phyloP scores from a whole-genome alignment of 2,888 invertebrate species.

The Rhingia rostrata region DNA sequence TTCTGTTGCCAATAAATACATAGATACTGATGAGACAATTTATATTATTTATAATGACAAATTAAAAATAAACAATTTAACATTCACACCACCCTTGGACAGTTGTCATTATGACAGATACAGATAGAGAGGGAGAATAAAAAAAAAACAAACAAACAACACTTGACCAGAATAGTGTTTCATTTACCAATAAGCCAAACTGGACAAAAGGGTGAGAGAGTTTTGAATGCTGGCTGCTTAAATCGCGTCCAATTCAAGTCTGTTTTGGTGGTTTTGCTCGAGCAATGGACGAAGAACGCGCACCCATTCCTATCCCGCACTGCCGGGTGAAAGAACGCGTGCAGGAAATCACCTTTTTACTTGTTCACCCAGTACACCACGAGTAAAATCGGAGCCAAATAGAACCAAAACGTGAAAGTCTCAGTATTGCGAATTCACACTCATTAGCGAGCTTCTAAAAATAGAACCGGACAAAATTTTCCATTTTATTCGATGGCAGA shows the following conservation, averaged over 20 bases:
- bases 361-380: constrained; percentile 37
- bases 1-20: constrained; percentile 9
- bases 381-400: constrained; percentile 42
- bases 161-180: constrained; percentile 20
- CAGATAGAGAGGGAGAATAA: background rate
- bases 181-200: constrained; percentile 62
- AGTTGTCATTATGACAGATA: constrained; percentile 1
- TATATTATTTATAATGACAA: background rate
- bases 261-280: constrained; percentile 37
- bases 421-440: constrained; percentile 52
- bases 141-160: constrained; percentile 9
- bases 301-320: constrained; percentile 52
- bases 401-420: constrained; percentile 40
- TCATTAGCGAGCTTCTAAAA: constrained; percentile 69
- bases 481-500: background rate
- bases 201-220: constrained; percentile 1
- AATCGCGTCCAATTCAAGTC: constrained; percentile 46
- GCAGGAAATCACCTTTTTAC: constrained; percentile 36
- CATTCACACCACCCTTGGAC: constrained; percentile 12
- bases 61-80: constrained; percentile 42
- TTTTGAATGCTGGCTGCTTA: constrained; percentile 7
- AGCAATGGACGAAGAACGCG: constrained; percentile 54
- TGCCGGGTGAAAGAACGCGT: constrained; percentile 27
- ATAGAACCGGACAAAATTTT: constrained; percentile 61
- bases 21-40: constrained; percentile 1